Conservation (phyloP, 2,113 vertebrate species). For the Raja brachyura region DNA sequence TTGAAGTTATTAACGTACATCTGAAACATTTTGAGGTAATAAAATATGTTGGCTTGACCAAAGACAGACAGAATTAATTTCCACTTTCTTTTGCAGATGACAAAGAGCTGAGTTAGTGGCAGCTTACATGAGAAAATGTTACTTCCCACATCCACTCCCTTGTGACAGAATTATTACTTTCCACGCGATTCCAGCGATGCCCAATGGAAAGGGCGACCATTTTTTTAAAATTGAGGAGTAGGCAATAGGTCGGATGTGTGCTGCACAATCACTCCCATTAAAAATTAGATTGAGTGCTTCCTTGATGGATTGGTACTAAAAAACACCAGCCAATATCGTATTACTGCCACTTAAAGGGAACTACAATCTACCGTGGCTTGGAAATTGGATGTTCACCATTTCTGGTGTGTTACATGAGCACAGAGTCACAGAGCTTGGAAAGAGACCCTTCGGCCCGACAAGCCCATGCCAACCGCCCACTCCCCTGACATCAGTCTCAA, state of each 20-base stretch:
- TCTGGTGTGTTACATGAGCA: no score
- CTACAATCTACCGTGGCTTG: no score
- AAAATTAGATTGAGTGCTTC: no score
- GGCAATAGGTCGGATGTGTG: no score
- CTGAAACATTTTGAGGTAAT: slow-evolving; percentile 38
- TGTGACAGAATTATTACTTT: neutral
- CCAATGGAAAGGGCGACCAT: neutral
- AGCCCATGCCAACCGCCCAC: no score
- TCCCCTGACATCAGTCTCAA: no score
- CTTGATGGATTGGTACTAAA: neutral
- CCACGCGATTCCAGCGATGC: neutral
- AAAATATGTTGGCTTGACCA: slow-evolving; percentile 38
- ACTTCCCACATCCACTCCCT: neutral
- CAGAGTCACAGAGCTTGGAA: no score
- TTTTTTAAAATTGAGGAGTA: neutral
- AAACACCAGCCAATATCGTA: neutral
- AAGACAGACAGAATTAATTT: slow-evolving; percentile 36
- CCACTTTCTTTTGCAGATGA: slow-evolving; percentile 24
- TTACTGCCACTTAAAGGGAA: neutral
- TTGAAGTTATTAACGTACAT: slow-evolving; percentile 38
- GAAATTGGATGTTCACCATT: no score
- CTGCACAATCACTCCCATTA: neutral
- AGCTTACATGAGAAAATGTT: neutral
- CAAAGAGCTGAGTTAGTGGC: neutral
- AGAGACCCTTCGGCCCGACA: no score